Conservation (phyloP, 2,113 vertebrate species). For the Tychaedon coryphoeus region DNA sequence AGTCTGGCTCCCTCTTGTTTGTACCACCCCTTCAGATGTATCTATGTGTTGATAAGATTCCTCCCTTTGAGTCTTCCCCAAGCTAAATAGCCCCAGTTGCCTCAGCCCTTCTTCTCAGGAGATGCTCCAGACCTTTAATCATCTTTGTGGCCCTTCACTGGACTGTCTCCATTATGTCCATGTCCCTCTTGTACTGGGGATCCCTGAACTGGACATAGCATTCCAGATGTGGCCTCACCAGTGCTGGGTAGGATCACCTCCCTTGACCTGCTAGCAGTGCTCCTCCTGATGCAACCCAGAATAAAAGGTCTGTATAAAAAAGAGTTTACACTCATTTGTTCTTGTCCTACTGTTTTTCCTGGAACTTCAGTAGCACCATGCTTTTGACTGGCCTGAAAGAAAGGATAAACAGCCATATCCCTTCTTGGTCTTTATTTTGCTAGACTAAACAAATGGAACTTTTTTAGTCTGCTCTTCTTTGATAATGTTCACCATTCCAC, state of each 20-base stretch:
- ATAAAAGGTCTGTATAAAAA: background rate
- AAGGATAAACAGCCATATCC: slow-evolving; percentile 42
- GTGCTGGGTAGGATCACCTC: background rate
- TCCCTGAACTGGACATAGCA: background rate
- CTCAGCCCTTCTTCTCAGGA: background rate
- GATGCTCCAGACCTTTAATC: background rate
- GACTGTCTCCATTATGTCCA: background rate
- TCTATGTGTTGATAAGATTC: background rate
- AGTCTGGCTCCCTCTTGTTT: background rate
- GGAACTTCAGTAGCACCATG: background rate
- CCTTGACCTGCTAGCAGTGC: background rate
- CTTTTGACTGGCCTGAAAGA: slow-evolving; percentile 14
- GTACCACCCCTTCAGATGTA: background rate
- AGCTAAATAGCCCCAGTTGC: background rate
- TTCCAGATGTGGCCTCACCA: background rate
- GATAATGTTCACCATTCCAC: background rate
- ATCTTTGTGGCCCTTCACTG: background rate
- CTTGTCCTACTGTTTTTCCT: background rate
- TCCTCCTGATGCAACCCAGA: background rate
- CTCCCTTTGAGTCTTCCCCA: background rate
- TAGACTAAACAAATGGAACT: slow-evolving; percentile 48
- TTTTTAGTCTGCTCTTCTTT: background rate
- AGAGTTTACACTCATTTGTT: background rate
- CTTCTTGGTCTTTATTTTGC: background rate
- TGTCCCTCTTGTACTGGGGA: background rate